phyloP scores from a whole-genome alignment of 2,888 invertebrate species.

The Scaptomyza parva region DNA sequence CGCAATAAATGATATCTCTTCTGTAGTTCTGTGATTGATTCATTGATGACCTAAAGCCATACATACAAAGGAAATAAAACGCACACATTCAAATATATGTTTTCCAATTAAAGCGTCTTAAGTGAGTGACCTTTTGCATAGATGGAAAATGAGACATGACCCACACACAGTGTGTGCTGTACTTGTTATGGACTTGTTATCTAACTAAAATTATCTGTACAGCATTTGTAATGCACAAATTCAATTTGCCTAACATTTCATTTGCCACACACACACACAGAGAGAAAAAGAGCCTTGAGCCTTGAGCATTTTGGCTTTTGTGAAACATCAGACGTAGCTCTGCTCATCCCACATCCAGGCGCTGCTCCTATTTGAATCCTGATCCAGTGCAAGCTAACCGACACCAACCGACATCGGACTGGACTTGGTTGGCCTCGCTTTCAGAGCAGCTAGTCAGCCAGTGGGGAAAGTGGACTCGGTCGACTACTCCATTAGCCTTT shows the following conservation, averaged over 20 bases:
- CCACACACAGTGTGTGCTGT: conserved; percentile 20
- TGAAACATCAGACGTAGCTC: conserved; percentile 41
- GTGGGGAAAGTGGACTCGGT: conserved; percentile 73
- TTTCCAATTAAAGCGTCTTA: not conserved
- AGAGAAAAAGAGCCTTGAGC: conserved; percentile 38
- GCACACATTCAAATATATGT: not conserved
- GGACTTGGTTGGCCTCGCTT: conserved; percentile 54
- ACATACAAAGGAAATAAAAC: not conserved
- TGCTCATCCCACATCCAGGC: too few species aligned
- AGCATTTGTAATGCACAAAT: conserved; percentile 75
- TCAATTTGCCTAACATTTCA: conserved; percentile 75
- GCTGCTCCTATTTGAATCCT: conserved; percentile 3
- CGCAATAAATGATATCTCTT: too few species aligned
- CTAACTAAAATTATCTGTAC: conserved; percentile 62
- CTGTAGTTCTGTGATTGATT: too few species aligned
- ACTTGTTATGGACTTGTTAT: conserved; percentile 41
- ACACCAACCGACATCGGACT: conserved; percentile 34
- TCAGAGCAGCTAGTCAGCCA: conserved; percentile 68
- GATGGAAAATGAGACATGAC: conserved; percentile 6
- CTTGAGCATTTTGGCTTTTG: conserved; percentile 46
- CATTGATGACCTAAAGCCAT: not conserved
- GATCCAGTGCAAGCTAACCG: conserved; percentile 32
- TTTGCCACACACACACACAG: conserved; percentile 41
- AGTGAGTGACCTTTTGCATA: not conserved
- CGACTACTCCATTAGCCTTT: conserved; percentile 80